These are phyloP conservation scores for Megaustenia siamemsis DNA, from an alignment of 2,888 invertebrate genomes.

Conservation along the genomic window DNA sequence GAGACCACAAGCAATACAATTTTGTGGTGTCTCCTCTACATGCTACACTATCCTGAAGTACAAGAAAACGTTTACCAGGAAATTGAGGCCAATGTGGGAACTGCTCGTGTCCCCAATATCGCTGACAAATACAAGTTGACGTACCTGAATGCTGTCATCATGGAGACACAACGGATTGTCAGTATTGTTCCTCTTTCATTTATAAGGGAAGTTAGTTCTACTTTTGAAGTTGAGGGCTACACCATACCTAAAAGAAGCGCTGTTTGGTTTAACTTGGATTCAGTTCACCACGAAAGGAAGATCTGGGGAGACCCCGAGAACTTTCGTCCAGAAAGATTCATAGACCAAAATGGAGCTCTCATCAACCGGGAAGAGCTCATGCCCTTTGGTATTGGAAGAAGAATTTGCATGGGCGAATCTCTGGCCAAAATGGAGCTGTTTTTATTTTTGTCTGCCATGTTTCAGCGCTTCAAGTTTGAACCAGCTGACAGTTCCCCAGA, in stretches of 20 bases:
- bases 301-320: conserved; percentile 63
- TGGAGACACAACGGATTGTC: conserved; percentile 68
- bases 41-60: conserved; percentile 87
- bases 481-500: too few species aligned
- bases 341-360: conserved; percentile 58
- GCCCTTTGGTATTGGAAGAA: conserved; percentile 52
- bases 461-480: conserved; percentile 52
- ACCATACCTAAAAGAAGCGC: conserved; percentile 69
- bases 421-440: conserved; percentile 52
- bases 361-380: conserved; percentile 55
- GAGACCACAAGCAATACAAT: conserved; percentile 91
- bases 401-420: conserved; percentile 49
- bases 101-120: conserved; percentile 57
- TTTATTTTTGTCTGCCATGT: conserved; percentile 47
- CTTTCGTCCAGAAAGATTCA: conserved; percentile 70
- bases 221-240: conserved; percentile 67
- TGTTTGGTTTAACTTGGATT: conserved; percentile 64
- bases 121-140: conserved; percentile 60
- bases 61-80: conserved; percentile 59
- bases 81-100: conserved; percentile 75
- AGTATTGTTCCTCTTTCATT: conserved; percentile 62
- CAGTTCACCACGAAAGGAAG: conserved; percentile 64
- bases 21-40: conserved; percentile 89
- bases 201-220: conserved; percentile 57
- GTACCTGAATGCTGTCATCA: conserved; percentile 69